These are phyloP conservation scores for Atractosteus spatula DNA, from an alignment of 2,113 vertebrate genomes.

Conservation along the genomic window DNA sequence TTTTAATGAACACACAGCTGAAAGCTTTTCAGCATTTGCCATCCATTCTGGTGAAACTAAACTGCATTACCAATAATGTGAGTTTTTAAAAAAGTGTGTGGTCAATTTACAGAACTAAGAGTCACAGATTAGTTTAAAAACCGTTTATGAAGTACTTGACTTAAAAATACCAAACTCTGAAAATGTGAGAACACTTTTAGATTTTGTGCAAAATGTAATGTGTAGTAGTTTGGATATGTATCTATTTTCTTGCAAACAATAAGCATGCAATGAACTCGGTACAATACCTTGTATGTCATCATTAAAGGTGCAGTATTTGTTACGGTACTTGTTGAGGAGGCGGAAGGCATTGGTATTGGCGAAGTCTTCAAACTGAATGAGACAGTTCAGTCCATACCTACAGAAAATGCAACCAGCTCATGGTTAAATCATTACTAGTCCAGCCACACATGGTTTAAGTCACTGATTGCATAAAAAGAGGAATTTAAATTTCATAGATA, in stretches of 20 bases:
- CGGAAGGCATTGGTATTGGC: slow-evolving; percentile 93
- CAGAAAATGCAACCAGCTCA: not conserved
- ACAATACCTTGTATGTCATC: slow-evolving; percentile 95
- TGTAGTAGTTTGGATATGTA: too few relatives aligned
- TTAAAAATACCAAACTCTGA: too few relatives aligned
- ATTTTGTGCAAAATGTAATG: too few relatives aligned
- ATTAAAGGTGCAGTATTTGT: slow-evolving; percentile 95
- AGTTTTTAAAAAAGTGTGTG: too few relatives aligned
- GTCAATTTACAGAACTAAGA: too few relatives aligned
- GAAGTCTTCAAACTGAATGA: slow-evolving; percentile 98
- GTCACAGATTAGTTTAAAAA: too few relatives aligned
- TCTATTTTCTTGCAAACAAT: too few relatives aligned
- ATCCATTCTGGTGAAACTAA: not conserved
- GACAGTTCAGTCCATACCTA: slow-evolving; percentile 90
- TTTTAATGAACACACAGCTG: not conserved
- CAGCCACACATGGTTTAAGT: not conserved
- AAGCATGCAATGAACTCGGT: not conserved
- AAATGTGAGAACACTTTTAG: too few relatives aligned
- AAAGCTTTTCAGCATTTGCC: not conserved
- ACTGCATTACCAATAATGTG: not conserved
- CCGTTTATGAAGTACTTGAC: too few relatives aligned
- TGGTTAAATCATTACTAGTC: not conserved
- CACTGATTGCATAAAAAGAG: not conserved
- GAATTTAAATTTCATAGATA: too few relatives aligned
- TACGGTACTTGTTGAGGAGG: slow-evolving; percentile 87